Conservation (phyloP, 37 sponge, comb jelly and placozoan genomes). For the Ephydatia muelleri region DNA sequence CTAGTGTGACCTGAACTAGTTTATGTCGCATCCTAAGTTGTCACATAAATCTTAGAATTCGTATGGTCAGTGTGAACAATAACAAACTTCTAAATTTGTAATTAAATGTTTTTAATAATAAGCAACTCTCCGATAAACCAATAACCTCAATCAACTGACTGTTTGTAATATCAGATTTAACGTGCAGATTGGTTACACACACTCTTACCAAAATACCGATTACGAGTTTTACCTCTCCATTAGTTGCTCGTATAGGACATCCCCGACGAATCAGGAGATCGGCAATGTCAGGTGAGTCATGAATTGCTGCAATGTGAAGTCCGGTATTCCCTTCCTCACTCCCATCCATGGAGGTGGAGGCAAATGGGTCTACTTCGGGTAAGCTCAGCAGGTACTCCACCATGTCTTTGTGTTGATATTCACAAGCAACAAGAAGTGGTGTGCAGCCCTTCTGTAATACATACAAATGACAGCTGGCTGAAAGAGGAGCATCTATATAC, state of each 20-base stretch:
- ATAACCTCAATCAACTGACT: too few relatives aligned
- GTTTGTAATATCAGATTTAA: too few relatives aligned
- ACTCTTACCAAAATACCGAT: too few relatives aligned
- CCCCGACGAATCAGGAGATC: slow-evolving; percentile 17
- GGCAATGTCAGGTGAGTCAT: slow-evolving; percentile 48
- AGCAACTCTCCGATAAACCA: too few relatives aligned
- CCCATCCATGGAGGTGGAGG: not conserved
- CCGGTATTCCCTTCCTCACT: slow-evolving; percentile 25
- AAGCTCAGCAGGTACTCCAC: slow-evolving; percentile 3
- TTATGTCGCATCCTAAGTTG: too few relatives aligned
- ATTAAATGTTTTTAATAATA: too few relatives aligned
- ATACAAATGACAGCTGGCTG: not conserved
- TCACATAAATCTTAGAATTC: too few relatives aligned
- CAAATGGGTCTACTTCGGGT: not conserved
- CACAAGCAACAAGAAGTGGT: slow-evolving; percentile 50
- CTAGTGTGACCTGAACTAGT: too few relatives aligned
- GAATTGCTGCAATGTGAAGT: slow-evolving; percentile 68
- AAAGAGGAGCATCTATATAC: not conserved
- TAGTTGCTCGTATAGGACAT: not conserved
- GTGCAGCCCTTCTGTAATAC: slow-evolving; percentile 30
- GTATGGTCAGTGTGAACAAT: not conserved
- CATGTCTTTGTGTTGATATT: slow-evolving; percentile 21
- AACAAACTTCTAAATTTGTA: too few relatives aligned
- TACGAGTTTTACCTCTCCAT: slow-evolving; percentile 6
- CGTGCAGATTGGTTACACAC: too few relatives aligned